These are phyloP conservation scores for Macropis europaea DNA, from an alignment of 2,888 invertebrate species.

Conservation along the genomic window DNA sequence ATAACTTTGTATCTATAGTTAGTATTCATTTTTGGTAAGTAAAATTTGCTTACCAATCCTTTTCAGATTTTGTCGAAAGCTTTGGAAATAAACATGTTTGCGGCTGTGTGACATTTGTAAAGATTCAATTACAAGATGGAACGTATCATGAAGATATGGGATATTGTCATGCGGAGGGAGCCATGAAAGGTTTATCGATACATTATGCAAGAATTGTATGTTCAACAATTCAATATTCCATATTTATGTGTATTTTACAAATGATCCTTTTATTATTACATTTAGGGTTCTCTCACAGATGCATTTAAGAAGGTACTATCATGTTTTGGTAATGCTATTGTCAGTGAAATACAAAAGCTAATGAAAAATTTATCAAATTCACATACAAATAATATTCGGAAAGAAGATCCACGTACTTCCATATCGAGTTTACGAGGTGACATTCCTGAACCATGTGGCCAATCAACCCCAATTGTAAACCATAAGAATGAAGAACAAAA, in stretches of 20 bases:
- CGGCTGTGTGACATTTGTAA: constrained; percentile 65
- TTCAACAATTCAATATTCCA: not conserved
- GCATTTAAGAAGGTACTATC: constrained; percentile 61
- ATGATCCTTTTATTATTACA: not conserved
- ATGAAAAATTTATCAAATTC: not conserved
- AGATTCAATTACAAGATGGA: constrained; percentile 61
- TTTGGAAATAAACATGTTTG: constrained; percentile 61
- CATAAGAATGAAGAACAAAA: not conserved
- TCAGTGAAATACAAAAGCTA: constrained; percentile 34
- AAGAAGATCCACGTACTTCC: not conserved
- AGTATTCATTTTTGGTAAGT: too few relatives aligned
- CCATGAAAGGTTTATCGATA: constrained; percentile 60
- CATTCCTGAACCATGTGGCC: constrained; percentile 11
- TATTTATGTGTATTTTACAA: not conserved
- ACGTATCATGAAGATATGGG: constrained; percentile 67
- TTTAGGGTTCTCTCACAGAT: constrained; percentile 60
- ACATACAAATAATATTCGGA: not conserved
- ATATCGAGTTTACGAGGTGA: not conserved
- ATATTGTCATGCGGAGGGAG: constrained; percentile 57
- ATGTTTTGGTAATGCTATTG: constrained; percentile 57
- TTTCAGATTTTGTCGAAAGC: constrained; percentile 64
- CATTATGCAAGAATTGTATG: constrained; percentile 61
- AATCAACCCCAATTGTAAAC: constrained; percentile 10
- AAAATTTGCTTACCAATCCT: too few relatives aligned
- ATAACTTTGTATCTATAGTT: not conserved